Conservation (phyloP, 2,888 invertebrate species). For the Philonicus albiceps region DNA sequence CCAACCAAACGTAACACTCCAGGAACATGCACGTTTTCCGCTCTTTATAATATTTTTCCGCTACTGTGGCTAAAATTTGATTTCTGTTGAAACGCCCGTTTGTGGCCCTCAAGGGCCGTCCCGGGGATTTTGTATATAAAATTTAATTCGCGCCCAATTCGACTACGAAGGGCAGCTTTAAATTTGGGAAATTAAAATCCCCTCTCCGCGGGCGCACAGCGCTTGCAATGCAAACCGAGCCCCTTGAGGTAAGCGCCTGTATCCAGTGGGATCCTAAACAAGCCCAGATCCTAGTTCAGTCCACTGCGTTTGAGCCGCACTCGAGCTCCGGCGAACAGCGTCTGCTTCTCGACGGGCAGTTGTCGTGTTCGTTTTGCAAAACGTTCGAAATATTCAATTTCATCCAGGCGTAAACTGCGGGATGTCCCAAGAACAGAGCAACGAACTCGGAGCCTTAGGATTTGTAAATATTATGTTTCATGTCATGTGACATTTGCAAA, state of each 20-base stretch:
- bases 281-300: neutral
- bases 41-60: slow-evolving; percentile 39
- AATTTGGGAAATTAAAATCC: neutral
- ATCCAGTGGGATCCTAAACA: neutral
- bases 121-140: neutral
- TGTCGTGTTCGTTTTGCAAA: neutral
- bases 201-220: neutral
- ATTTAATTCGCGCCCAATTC: neutral
- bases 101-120: neutral
- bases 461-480: neutral
- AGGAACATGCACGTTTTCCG: slow-evolving; percentile 29
- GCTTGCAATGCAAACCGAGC: neutral
- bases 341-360: neutral
- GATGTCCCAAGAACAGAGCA: neutral
- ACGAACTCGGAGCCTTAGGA: neutral
- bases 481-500: neutral
- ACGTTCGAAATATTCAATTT: neutral
- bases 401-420: neutral
- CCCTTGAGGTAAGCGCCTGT: neutral
- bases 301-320: neutral
- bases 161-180: neutral
- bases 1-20: slow-evolving; percentile 39
- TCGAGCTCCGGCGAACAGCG: neutral
- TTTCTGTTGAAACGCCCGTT: neutral
- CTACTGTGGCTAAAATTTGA: slow-evolving; percentile 40